Percentiles rank a stretch among this genome's conserved stretches.
Evolutionary conservation across 2,888 invertebrate species (phyloP).

Genomic region (Pseudococcus longispinus): DNA sequence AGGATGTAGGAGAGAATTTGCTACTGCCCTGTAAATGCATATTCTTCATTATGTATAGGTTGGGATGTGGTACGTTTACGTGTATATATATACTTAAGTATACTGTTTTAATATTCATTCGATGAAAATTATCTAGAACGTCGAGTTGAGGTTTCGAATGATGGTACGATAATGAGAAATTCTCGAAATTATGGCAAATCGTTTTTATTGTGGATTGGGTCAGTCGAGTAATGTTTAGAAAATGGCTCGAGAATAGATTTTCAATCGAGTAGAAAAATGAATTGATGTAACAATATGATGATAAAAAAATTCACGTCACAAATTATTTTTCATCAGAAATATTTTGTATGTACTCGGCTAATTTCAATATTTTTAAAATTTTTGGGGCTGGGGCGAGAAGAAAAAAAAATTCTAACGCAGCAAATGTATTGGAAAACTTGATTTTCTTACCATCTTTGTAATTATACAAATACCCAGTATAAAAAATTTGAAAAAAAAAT

Average conservation of each 20-base stretch:
- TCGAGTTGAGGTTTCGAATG: not conserved
- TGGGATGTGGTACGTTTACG: not conserved
- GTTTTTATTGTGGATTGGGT: not conserved
- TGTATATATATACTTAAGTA: not conserved
- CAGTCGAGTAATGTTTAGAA: not conserved
- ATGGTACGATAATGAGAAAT: not conserved
- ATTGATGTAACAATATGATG: not conserved
- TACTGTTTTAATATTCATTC: not conserved
- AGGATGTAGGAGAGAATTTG: not conserved
- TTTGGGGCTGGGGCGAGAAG: too few relatives aligned
- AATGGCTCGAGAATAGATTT: not conserved
- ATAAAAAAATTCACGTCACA: too few relatives aligned
- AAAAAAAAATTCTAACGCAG: too few relatives aligned
- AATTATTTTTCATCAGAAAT: too few relatives aligned
- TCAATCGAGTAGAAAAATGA: not conserved
- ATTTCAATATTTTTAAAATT: too few relatives aligned
- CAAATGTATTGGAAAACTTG: too few relatives aligned
- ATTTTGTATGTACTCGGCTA: too few relatives aligned
- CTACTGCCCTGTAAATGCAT: not conserved
- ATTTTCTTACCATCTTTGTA: too few relatives aligned
- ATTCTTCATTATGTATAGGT: not conserved
- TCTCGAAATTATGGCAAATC: not conserved
- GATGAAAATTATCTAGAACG: not conserved
- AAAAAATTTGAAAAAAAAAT: too few relatives aligned
- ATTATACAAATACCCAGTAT: too few relatives aligned